Base-by-base conservation (phyloP, 23 tunicate genomes). In the Styela plicata region DNA sequence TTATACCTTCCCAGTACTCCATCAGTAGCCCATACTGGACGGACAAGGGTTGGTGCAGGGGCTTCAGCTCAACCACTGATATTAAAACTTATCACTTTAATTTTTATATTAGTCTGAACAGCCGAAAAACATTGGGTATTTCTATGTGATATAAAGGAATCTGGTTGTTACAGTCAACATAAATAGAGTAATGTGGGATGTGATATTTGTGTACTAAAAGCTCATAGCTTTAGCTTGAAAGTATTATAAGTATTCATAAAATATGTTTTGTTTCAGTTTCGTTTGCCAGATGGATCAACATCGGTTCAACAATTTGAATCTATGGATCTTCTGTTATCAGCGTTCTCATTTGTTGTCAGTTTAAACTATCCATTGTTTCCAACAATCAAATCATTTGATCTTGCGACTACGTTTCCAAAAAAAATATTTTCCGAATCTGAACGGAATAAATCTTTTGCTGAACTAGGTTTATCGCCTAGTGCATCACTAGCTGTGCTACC, bases 251-350 rank as follows among this genome's bases (percentile, higher is more conserved):
- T n/a, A n/a, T n/a, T n/a, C n/a, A n/a, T 44, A 44, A 44, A 44
- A 7, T 44, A 7, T 44, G 57, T 5, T 44, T 44, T 44, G 13
- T 31, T 32, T 28, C 30, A 87, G 91, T 87, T 33, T 67, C 91
- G 91, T 0, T 34, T 87, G 63, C 91, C 91, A 16, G 77, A 87
- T 74, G 91, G 91, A 20, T 87, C 91, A 3, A 62, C 82, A 24
- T 5, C 82, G 31, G 74, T 74, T 29, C 91, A 84, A 17, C 63
- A 74, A 73, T 87, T 79, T 61, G 64, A 63, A 7, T 36, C 80
- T 21, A 52, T 68, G 21, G 20, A 27, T 23, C 37, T 64, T 0
- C 76, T 87, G 23, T 63, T 65, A 33, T 18, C 29, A 5, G 83
- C 69, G 73, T 64, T 64, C 22, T 27, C 30, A 18, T 67, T 1